Evolutionary conservation across 1,140 invertebrate species (phyloP).

Genomic region (Drosophila nigrodunni): DNA sequence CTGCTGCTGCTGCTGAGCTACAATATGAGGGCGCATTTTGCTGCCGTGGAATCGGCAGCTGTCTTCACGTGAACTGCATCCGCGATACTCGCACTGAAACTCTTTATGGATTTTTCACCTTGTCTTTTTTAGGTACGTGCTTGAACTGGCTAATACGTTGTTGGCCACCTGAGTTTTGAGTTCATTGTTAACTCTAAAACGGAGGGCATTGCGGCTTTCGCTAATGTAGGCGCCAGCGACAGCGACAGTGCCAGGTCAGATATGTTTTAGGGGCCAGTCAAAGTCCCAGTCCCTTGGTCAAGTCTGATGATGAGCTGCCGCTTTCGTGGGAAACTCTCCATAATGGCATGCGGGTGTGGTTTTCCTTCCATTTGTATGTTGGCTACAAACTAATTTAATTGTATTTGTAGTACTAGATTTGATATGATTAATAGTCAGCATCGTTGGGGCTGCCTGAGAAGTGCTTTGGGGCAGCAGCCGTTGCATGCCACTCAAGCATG

Average conservation of each 20-base stretch:
- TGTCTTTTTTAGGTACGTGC: conserved; percentile 60
- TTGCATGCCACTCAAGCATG: conserved; percentile 38
- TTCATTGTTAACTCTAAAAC: conserved; percentile 27
- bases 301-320: conserved; percentile 43
- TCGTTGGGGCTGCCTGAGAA: conserved; percentile 51
- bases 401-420: conserved; percentile 44
- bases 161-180: conserved; percentile 48
- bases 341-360: conserved; percentile 82
- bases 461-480: conserved; percentile 25
- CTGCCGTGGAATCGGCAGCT: conserved; percentile 73
- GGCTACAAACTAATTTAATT: conserved; percentile 76
- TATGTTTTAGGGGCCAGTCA: conserved; percentile 8
- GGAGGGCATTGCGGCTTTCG: conserved; percentile 27
- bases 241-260: conserved; percentile 1
- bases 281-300: conserved; percentile 32
- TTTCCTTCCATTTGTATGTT: conserved; percentile 54
- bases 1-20: conserved; percentile 40
- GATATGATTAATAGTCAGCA: conserved; percentile 58
- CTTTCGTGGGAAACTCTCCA: conserved; percentile 78
- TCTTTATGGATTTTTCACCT: conserved; percentile 58
- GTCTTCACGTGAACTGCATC: conserved; percentile 73
- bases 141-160: conserved; percentile 58
- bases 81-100: conserved; percentile 42
- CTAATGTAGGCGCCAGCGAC: conserved; percentile 59
- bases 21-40: conserved; percentile 77